These are phyloP conservation scores for Siniperca obscura DNA, from an alignment of 2,797 vertebrate genomes.

Conservation along the genomic window DNA sequence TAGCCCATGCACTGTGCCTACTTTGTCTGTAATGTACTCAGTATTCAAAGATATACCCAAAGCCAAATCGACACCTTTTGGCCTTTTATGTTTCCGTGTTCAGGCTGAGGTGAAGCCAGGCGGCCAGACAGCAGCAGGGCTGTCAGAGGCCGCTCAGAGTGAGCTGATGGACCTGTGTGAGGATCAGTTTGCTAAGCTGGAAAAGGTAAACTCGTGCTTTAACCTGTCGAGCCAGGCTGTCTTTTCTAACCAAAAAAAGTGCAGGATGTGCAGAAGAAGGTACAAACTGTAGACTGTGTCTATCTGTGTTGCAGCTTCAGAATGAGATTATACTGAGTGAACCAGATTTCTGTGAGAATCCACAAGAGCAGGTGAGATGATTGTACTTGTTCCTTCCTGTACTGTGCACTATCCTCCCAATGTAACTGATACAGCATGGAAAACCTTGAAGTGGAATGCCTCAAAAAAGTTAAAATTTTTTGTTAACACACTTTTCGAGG, in stretches of 20 bases:
- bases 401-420: neutral
- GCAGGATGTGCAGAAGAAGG: neutral
- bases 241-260: neutral
- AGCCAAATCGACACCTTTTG: neutral
- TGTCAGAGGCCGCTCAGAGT: constrained; percentile 70
- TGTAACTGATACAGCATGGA: neutral
- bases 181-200: constrained; percentile 77
- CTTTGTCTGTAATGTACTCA: neutral
- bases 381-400: neutral
- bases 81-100: constrained; percentile 14
- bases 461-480: neutral
- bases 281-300: neutral
- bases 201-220: constrained; percentile 67
- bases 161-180: constrained; percentile 82
- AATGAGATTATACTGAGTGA: constrained; percentile 80
- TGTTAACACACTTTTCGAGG: neutral
- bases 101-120: constrained; percentile 56
- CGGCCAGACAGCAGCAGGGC: neutral
- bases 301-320: constrained; percentile 83
- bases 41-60: neutral
- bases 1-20: rapidly evolving
- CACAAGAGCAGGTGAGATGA: constrained; percentile 77
- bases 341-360: constrained; percentile 66
- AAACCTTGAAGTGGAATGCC: neutral
- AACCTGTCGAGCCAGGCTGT: too few species aligned